A percentile compares a stretch with the other conserved stretches of the same genome.
Conservation (phyloP, 2,888 invertebrate genomes). For the Oeneis ivallda region DNA sequence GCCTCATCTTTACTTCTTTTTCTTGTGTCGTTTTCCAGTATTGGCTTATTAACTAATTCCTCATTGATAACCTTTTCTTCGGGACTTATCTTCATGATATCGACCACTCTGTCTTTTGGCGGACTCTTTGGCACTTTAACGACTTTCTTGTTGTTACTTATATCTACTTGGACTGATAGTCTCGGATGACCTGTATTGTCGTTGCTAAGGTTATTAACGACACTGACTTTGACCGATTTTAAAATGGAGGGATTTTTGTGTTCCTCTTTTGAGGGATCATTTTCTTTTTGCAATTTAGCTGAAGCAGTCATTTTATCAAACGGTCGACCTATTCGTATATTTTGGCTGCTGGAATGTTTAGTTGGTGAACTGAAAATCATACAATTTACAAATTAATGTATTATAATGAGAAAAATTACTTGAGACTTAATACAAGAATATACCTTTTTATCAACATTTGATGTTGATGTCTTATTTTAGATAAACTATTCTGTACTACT, state of each 20-base stretch:
- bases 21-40: constrained; percentile 27
- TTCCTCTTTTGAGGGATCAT: constrained; percentile 60
- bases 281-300: constrained; percentile 68
- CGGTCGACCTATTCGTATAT: constrained; percentile 44
- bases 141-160: constrained; percentile 59
- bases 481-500: constrained; percentile 61
- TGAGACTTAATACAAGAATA: constrained; percentile 32
- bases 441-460: constrained; percentile 74
- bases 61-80: constrained; percentile 31
- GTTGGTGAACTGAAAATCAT: constrained; percentile 57
- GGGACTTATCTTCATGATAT: constrained; percentile 37
- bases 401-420: constrained; percentile 5
- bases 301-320: constrained; percentile 44
- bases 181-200: constrained; percentile 43
- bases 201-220: constrained; percentile 55
- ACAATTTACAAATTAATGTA: constrained; percentile 15
- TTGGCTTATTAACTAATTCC: constrained; percentile 29
- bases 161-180: constrained; percentile 61
- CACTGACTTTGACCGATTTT: constrained; percentile 59
- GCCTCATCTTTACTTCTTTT: constrained; percentile 25
- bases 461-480: constrained; percentile 68
- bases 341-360: constrained; percentile 64
- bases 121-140: constrained; percentile 53
- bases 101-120: constrained; percentile 43
- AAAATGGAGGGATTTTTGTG: constrained; percentile 48